phyloP scores from a whole-genome alignment of 2,888 invertebrate species.

The Bembecia ichneumoniformis region DNA sequence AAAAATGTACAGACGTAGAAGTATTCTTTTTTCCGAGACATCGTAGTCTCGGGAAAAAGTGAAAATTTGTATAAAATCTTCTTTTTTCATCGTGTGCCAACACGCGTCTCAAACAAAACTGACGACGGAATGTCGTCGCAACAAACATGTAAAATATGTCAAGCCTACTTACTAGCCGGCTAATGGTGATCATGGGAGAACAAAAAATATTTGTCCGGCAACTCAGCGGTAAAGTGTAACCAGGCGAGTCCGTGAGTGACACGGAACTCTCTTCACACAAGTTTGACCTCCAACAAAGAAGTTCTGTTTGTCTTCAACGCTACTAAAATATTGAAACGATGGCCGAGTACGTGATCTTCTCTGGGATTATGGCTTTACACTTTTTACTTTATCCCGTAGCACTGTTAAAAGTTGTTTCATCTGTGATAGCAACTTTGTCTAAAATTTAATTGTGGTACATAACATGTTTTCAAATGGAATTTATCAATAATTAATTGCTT shows the following conservation, averaged over 20 bases:
- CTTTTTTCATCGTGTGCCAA: neutral
- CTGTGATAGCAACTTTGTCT: too few relatives aligned
- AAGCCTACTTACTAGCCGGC: slow-evolving; percentile 32
- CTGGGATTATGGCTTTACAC: slow-evolving; percentile 33
- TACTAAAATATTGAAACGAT: slow-evolving; percentile 70
- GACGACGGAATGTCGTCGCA: slow-evolving; percentile 30
- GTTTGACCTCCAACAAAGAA: slow-evolving; percentile 68
- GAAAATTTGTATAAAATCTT: slow-evolving; percentile 2
- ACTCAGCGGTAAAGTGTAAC: slow-evolving; percentile 61
- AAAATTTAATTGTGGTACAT: too few relatives aligned
- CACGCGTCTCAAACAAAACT: slow-evolving; percentile 6
- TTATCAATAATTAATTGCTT: too few relatives aligned
- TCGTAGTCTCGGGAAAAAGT: too few relatives aligned
- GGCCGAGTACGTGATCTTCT: slow-evolving; percentile 50
- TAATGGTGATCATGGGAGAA: slow-evolving; percentile 61
- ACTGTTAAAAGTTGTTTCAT: slow-evolving; percentile 13
- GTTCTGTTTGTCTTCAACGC: slow-evolving; percentile 63
- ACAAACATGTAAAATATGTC: slow-evolving; percentile 43
- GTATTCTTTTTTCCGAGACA: too few relatives aligned
- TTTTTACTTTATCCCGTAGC: slow-evolving; percentile 18
- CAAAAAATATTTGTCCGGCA: slow-evolving; percentile 59
- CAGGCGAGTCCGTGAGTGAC: slow-evolving; percentile 54
- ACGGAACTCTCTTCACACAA: slow-evolving; percentile 69
- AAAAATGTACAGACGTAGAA: too few relatives aligned
- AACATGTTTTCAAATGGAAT: too few relatives aligned